Conservation (phyloP, 2,888 invertebrate genomes). For the Metallyticus violacea region DNA sequence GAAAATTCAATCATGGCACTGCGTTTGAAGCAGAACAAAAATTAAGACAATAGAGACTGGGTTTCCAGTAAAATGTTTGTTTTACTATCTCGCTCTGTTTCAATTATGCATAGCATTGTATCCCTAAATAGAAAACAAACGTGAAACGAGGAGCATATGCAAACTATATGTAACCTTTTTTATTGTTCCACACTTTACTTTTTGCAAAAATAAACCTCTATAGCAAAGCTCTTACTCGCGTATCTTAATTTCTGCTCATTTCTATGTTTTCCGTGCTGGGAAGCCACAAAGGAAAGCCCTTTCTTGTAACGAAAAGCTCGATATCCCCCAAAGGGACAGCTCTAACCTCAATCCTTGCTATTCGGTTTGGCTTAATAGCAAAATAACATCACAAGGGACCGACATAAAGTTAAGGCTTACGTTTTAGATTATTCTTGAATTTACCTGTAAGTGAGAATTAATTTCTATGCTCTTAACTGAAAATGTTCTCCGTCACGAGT, state of each 20-base stretch:
- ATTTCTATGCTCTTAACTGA: no score
- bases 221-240: not conserved
- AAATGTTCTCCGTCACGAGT: no score
- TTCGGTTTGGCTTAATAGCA: not conserved
- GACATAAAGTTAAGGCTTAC: no score
- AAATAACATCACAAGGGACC: not conserved
- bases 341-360: not conserved
- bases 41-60: not conserved
- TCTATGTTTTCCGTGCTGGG: not conserved
- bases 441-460: no score
- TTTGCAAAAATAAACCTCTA: not conserved
- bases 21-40: not conserved
- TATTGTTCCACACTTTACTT: not conserved
- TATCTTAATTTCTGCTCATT: not conserved
- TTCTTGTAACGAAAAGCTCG: not conserved
- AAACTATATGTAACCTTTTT: not conserved
- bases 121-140: not conserved
- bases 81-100: not conserved
- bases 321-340: not conserved
- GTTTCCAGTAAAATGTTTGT: not conserved
- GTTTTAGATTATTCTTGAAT: no score
- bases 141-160: not conserved
- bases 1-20: not conserved
- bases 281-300: not conserved
- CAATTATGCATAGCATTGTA: not conserved